Evolutionary conservation across 2,797 vertebrate genomes (phyloP), one percentile per base, ranked within the genome.

Genomic region (Diplodus puntazzo): DNA sequence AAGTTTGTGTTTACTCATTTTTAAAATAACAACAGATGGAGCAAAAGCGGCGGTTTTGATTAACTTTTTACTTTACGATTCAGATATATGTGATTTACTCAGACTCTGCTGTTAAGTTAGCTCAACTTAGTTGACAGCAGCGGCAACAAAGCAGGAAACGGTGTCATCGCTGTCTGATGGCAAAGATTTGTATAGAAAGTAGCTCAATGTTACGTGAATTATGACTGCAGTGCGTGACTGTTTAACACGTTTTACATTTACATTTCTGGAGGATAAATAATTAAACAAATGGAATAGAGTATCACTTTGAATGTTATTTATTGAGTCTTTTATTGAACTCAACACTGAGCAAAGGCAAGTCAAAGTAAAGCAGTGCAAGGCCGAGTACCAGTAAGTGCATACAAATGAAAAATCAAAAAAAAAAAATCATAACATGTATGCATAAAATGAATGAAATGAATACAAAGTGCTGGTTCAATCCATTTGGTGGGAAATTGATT

Each of bases 111-210:
- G 18, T 27, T 18, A 34, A 34, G 46, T 30, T 21, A 18, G 4
- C 42, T 68, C 43, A 14, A 27, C 23, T 54, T 17, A 43, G 3
- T 20, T 21, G 3, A 46, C 66, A 11, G 17, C 42, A 54, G 5
- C 30, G 52, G 46, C 30, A 43, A 34, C 1, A 18, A 69, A 30
- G 5, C 3, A 23, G 30, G 30, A 50, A 58, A 48, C 58, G 1
- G 13, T 48, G 14, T 63, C 50, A 23, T 63, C 12, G 1, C 13
- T 52, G 21, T 52, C 45, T 76, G 30, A 4, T 54, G 62, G 42
- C n/a, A 68, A 62, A 69, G 39, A 48, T 58, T 60, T 58, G 9
- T n/a, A 17, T 16, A 21, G 11, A 59, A 49, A 49, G n/a, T 23
- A 30, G 8, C 17, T 60, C 50, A 50, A 2, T 34, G 11, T 27